Conservation (phyloP, 30 jellyfish, hydroid and myxozoan species). For the Pelagia noctiluca region DNA sequence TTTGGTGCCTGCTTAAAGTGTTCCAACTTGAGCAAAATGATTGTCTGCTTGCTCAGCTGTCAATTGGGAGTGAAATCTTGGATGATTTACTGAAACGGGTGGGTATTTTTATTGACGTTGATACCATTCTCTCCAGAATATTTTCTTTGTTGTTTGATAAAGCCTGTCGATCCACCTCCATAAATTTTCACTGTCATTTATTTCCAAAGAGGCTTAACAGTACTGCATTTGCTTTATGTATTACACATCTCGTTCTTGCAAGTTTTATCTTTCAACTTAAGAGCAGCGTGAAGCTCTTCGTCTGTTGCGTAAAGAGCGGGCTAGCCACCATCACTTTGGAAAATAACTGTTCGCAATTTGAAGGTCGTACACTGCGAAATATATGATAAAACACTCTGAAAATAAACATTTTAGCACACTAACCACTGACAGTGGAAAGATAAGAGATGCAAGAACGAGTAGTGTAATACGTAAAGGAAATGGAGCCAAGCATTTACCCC, state of each 20-base stretch:
- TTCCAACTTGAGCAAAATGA: conserved; percentile 31
- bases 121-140: not conserved
- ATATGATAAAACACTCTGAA: not conserved
- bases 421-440: not conserved
- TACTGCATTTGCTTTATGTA: not conserved
- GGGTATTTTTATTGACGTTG: conserved; percentile 12
- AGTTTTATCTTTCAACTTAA: not conserved
- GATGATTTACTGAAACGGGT: conserved; percentile 25
- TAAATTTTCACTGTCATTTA: not conserved
- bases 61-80: conserved; percentile 28
- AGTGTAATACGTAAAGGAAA: not conserved
- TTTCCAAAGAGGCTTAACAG: conserved; percentile 2
- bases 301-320: not conserved
- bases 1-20: conserved; percentile 41
- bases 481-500: not conserved
- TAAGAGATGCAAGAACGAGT: conserved; percentile 1
- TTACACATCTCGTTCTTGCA: not conserved
- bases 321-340: not conserved
- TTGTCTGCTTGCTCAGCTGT: conserved; percentile 42
- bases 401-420: not conserved
- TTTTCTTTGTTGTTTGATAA: not conserved
- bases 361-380: conserved; percentile 2
- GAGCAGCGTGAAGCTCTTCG: conserved; percentile 4
- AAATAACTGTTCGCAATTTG: not conserved
- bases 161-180: conserved; percentile 1